phyloP scores from a whole-genome alignment of 1,140 invertebrate genomes.

The Parapsyche elsis region DNA sequence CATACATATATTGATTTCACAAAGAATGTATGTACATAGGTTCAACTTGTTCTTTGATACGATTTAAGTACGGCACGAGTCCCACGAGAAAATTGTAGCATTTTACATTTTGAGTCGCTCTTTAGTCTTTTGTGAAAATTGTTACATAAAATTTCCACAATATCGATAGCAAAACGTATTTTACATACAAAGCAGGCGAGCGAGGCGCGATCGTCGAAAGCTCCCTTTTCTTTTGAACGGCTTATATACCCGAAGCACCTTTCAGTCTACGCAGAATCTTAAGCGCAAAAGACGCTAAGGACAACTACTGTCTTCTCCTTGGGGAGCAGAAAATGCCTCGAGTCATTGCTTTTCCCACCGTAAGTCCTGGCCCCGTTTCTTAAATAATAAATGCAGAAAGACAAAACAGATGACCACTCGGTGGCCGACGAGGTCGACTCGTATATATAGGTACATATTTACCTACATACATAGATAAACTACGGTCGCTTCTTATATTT shows the following conservation, averaged over 20 bases:
- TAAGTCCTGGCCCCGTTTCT: neutral
- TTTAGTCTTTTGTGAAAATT: no score
- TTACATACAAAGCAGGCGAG: neutral
- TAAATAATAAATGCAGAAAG: constrained; percentile 29
- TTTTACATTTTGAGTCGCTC: no score
- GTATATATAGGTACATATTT: neutral
- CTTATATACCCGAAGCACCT: neutral
- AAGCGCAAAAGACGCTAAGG: neutral
- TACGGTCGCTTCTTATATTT: neutral
- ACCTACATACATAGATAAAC: no score
- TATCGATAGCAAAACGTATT: neutral
- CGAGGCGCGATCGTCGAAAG: neutral
- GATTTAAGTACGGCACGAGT: neutral
- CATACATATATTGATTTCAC: no score
- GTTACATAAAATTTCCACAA: neutral
- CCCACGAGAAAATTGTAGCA: no score
- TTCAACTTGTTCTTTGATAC: neutral
- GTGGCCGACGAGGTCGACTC: neutral
- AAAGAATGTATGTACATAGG: no score
- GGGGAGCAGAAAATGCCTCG: neutral
- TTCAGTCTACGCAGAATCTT: neutral
- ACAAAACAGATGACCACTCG: constrained; percentile 26
- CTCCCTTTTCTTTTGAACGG: neutral
- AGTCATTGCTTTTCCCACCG: neutral
- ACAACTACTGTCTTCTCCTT: neutral